Evolutionary conservation across 2,113 vertebrate genomes (phyloP), one percentile per base, ranked within the genome.

Genomic region (Coptodon bakossiorum): DNA sequence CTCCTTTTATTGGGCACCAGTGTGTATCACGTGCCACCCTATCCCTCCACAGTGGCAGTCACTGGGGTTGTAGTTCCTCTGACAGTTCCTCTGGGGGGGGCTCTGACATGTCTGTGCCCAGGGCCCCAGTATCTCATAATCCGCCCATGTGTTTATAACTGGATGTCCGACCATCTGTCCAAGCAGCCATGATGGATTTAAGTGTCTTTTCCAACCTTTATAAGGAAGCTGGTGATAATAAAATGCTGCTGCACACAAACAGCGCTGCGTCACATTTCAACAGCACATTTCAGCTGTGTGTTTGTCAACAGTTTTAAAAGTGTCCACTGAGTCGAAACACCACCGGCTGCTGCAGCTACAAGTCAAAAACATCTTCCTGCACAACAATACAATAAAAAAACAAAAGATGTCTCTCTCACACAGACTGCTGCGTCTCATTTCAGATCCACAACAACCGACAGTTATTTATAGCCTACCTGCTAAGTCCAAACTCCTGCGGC

Each of bases 381-480:
- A 17, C 8, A 5, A 11, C 8, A 34, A 29, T 1, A 9, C n/a
- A n/a, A 82, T 27, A 19, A 48, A 45, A 71, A 87, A 38, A 13
- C 6, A 71, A 40, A 71, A 9, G 2, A 22, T 3, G 61, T 68
- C 61, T 68, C 10, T n/a, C 19, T 8, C 22, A 11, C 40, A 76
- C 43, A 50, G 24, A 76, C 43, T 16, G 24, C 50, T 17, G 0
- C 7, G 5, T 19, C 16, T 40, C 40, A 9, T 9, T n/a, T 66
- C 52, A 24, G 27, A 24, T 9, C 22, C 78, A 54, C 59, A 76
- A 79, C 71, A 54, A 86, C 81, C 73, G 1, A 38, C 40, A 82
- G 90, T 91, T 94, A 93, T 95, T 94, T 90, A 87, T 94, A 94
- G 89, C 91, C 31, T 76, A 95, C 93, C 94, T 94, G 91, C 92